Evolutionary conservation across 2,113 vertebrate species (phyloP).

Genomic region (Atherinomorus stipes): DNA sequence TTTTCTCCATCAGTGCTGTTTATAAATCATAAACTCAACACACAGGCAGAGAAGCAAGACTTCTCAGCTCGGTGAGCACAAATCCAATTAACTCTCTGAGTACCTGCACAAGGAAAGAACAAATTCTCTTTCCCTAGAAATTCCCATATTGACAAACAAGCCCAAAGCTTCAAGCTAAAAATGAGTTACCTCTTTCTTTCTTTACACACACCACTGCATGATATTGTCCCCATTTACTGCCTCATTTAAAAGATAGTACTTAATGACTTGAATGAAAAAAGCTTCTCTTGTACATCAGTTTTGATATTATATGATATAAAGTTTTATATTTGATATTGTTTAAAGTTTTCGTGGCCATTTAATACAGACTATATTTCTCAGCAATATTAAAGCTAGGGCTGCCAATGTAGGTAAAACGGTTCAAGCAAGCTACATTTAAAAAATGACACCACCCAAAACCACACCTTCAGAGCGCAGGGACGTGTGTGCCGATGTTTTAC

Average conservation of each 20-base stretch:
- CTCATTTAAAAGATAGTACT: too few species aligned
- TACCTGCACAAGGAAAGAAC: background rate
- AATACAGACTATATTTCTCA: too few species aligned
- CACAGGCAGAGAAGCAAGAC: slow-evolving; percentile 23
- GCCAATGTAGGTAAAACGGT: too few species aligned
- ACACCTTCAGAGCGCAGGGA: too few species aligned
- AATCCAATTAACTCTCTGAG: slow-evolving; percentile 11
- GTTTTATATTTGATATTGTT: background rate
- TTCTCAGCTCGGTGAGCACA: slow-evolving; percentile 22
- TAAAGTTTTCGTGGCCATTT: too few species aligned
- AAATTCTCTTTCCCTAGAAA: slow-evolving; percentile 15
- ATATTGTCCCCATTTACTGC: too few species aligned
- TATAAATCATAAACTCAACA: slow-evolving; percentile 64
- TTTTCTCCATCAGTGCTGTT: slow-evolving; percentile 49
- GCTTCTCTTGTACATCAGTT: background rate
- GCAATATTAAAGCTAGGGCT: too few species aligned
- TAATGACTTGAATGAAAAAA: background rate
- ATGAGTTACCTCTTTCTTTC: background rate
- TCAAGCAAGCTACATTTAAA: too few species aligned
- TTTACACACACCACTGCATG: background rate
- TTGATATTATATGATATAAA: too few species aligned
- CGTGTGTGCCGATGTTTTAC: too few species aligned
- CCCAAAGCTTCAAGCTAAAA: background rate
- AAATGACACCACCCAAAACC: too few species aligned
- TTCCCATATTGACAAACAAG: background rate